phyloP scores from a whole-genome alignment of 2,113 vertebrate species.

The Melanerpes formicivorus region DNA sequence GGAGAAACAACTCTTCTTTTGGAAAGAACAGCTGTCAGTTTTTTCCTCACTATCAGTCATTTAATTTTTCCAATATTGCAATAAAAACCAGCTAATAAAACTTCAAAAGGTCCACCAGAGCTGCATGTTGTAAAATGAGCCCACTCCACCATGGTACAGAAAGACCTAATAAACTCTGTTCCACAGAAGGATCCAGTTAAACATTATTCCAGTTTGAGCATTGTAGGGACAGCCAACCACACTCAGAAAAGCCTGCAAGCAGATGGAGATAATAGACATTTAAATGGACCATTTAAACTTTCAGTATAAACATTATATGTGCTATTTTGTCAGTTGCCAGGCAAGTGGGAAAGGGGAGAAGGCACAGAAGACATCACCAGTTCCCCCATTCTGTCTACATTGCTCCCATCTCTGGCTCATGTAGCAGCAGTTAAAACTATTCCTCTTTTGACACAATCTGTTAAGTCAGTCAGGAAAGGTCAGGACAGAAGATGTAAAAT shows the following conservation, averaged over 20 bases:
- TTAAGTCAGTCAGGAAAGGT: not conserved
- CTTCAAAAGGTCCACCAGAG: not conserved
- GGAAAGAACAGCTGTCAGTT: not conserved
- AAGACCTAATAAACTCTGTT: not conserved
- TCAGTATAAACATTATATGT: not conserved
- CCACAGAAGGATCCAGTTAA: not conserved
- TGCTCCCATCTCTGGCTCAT: not conserved
- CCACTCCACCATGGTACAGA: not conserved
- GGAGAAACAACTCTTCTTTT: not conserved
- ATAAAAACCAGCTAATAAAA: not conserved
- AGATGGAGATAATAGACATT: not conserved
- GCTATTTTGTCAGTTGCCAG: not conserved
- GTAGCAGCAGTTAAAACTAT: not conserved
- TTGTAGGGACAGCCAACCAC: not conserved
- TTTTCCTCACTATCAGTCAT: not conserved
- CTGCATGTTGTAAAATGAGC: not conserved
- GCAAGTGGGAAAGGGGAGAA: not conserved
- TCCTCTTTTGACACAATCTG: not conserved
- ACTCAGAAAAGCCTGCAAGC: not conserved
- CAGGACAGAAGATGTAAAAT: not conserved
- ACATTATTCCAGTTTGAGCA: not conserved
- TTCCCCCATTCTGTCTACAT: not conserved
- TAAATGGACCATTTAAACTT: constrained; percentile 30
- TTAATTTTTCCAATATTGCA: not conserved
- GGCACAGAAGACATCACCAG: not conserved